These are phyloP conservation scores for Steinernema scapterisci DNA, from an alignment of 2,888 invertebrate genomes.

Conservation along the genomic window DNA sequence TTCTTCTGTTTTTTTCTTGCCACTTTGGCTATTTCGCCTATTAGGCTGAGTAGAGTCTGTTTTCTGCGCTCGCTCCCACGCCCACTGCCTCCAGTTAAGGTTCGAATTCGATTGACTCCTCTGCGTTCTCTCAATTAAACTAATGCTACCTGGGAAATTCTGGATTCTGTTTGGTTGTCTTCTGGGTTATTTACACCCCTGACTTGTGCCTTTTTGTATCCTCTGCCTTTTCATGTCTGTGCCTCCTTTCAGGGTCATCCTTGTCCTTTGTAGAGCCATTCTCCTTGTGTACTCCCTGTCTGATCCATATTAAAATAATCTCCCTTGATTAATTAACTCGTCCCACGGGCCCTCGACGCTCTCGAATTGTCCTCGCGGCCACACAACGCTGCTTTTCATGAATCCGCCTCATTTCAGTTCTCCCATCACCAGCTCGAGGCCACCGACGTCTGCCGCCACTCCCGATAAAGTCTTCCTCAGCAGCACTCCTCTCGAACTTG, in stretches of 20 bases:
- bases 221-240: no score
- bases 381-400: not conserved
- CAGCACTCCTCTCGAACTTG: slow-evolving; percentile 26
- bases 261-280: no score
- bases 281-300: no score
- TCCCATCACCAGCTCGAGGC: slow-evolving; percentile 19
- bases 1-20: not conserved
- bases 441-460: slow-evolving; percentile 31
- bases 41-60: not conserved
- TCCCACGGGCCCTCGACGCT: not conserved
- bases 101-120: no score
- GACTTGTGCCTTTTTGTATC: no score
- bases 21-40: not conserved
- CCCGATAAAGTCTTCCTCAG: slow-evolving; percentile 30
- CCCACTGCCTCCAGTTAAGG: no score
- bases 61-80: not conserved
- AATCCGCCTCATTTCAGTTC: slow-evolving; percentile 13
- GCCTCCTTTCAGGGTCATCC: no score
- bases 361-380: not conserved
- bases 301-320: not conserved
- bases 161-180: no score
- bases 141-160: no score
- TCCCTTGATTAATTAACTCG: slow-evolving; percentile 25
- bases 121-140: no score
- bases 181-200: no score